A percentile compares a stretch with the other conserved stretches of the same genome.
These are phyloP conservation scores for Phrynocephalus guinanensis DNA, from an alignment of 2,797 vertebrate species.

Conservation along the genomic window DNA sequence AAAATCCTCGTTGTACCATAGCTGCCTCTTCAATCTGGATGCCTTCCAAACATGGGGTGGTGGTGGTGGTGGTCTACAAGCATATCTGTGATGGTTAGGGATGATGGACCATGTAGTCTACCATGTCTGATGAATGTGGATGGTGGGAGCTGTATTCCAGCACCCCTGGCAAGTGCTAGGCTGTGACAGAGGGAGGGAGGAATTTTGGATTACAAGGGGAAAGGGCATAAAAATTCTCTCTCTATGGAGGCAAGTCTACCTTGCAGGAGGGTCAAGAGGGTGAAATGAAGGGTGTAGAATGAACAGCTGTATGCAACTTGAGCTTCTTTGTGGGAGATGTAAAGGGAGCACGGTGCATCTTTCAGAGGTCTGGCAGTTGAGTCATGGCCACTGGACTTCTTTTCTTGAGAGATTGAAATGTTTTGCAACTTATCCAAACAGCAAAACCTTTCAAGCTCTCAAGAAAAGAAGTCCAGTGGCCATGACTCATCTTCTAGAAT, in stretches of 20 bases:
- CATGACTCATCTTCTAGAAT: too few species aligned
- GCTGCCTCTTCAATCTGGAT: too few species aligned
- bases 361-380: not conserved
- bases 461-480: too few species aligned
- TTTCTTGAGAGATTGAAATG: too few species aligned
- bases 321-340: not conserved
- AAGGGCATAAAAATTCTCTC: not conserved
- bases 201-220: not conserved
- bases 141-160: not conserved
- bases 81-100: not conserved
- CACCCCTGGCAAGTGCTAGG: not conserved
- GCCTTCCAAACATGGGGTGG: too few species aligned
- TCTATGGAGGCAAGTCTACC: not conserved
- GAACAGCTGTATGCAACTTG: too few species aligned
- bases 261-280: not conserved
- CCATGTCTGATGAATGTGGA: not conserved
- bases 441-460: too few species aligned
- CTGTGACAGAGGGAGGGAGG: not conserved
- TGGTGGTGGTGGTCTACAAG: not conserved
- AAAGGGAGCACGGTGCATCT: not conserved
- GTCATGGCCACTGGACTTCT: too few species aligned
- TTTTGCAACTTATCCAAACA: too few species aligned
- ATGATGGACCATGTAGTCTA: not conserved
- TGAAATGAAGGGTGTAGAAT: not conserved
- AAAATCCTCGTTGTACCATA: too few species aligned